Percentiles rank a stretch among this genome's conserved stretches.
These are phyloP conservation scores for Aramus guarauna DNA, from an alignment of 2,113 vertebrate genomes.

Conservation along the genomic window DNA sequence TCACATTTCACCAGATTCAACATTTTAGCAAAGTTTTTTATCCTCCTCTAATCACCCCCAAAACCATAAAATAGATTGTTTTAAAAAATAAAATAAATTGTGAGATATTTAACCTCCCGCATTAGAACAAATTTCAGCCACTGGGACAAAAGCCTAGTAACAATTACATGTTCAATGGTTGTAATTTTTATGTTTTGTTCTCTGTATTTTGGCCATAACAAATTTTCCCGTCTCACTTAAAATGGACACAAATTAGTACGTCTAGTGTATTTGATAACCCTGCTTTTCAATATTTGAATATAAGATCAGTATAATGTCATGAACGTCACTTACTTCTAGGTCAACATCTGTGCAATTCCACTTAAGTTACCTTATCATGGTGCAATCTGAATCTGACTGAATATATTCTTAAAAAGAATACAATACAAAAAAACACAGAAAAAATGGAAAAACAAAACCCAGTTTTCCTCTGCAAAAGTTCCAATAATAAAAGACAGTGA, in stretches of 20 bases:
- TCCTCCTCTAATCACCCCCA: background rate
- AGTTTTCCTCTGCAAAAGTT: background rate
- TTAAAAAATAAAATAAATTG: background rate
- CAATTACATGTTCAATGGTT: background rate
- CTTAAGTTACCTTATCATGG: background rate
- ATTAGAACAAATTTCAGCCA: background rate
- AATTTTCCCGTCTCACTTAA: background rate
- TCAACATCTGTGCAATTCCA: background rate
- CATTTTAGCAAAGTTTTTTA: background rate
- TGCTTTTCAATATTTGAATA: background rate
- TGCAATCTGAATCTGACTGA: background rate
- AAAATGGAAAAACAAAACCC: background rate
- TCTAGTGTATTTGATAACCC: background rate
- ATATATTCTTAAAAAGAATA: background rate
- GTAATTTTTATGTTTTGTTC: background rate
- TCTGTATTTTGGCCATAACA: background rate
- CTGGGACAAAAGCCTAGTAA: background rate
- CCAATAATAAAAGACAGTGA: background rate
- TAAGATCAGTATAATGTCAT: background rate
- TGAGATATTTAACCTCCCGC: background rate
- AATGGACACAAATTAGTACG: background rate
- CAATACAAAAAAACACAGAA: background rate
- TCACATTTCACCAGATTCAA: background rate
- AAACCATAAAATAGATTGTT: background rate
- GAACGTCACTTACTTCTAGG: background rate